Evolutionary conservation across 2,797 vertebrate genomes (phyloP).

Genomic region (Linurgus olivaceus): DNA sequence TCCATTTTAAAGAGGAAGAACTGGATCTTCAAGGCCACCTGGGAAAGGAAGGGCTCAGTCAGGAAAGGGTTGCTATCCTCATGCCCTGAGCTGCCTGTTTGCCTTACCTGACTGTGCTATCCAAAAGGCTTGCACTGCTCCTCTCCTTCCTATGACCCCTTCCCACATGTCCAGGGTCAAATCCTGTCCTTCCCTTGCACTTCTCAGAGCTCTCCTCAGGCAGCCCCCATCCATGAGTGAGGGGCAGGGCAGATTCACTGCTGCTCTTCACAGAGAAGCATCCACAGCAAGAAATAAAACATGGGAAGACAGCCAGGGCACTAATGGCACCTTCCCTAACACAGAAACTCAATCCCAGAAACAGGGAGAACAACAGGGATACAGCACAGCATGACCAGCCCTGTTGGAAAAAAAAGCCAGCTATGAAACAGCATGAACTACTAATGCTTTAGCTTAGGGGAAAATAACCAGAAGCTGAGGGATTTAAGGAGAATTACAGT

Average conservation of each 20-base stretch:
- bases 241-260: not conserved
- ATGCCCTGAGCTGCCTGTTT: not conserved
- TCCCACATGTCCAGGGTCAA: rapidly evolving
- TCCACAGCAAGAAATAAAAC: not conserved
- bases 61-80: not conserved
- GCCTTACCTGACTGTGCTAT: not conserved
- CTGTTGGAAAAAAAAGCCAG: not conserved
- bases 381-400: not conserved
- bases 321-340: rapidly evolving
- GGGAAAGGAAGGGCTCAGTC: not conserved
- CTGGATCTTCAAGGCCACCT: not conserved
- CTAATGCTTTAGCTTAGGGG: not conserved
- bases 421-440: not conserved
- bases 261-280: not conserved
- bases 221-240: rapidly evolving
- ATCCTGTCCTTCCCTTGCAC: not conserved
- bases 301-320: not conserved
- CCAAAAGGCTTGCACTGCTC: not conserved
- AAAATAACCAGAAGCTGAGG: slow-evolving; percentile 4
- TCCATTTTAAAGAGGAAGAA: not conserved
- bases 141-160: not conserved
- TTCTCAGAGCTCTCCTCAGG: not conserved
- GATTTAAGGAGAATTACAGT: slow-evolving; percentile 42
- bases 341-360: not conserved
- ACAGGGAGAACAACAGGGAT: not conserved